Base-by-base conservation (phyloP, 2,113 vertebrate species). In the Aphyosemion australe region DNA sequence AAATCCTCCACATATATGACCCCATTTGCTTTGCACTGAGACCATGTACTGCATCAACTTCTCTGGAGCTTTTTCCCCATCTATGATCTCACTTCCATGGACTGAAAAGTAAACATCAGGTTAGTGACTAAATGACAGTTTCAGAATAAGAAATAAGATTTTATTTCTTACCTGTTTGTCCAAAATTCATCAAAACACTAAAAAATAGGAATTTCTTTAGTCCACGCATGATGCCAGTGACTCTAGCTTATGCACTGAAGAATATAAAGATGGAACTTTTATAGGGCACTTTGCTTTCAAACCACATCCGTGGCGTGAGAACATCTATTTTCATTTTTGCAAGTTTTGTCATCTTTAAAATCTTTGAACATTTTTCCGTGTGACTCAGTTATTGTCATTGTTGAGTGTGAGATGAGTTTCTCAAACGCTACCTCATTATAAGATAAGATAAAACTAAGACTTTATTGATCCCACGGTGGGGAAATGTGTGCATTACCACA, bases 31-130 rank as follows among this genome's bases (percentile, higher is more conserved):
- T 41, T 87, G 86, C 53, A 90, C 2, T 1, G 83, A 94, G 0
- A 58, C 93, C 60, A 95, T 80, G 59, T 90, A 95, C 55, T 80
- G 91, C 66, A 87, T 21, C 3, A 91, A 92, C 8, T 91, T 84
- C 1, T 85, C 74, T 0, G 0, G 57, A 1, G 31, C 93, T 0
- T 19, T 80, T 0, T 13, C 12, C 0, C 94, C 94, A 42, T 94
- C 82, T 0, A 94, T 85, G 77, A 95, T 91, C 13, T 55, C 4
- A 61, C n/a, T 37, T 13, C 76, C 76, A 46, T 26, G 19, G 32
- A 41, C 72, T 84, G 34, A 21, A 60, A 58, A 62, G 31, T 20
- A 49, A 49, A 34, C 21, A n/a, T 47, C 12, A 59, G n/a, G 1
- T 19, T 8, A 32, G 16, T 19, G 10, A 11, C 13, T 12, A 0